Evolutionary conservation across 2,888 invertebrate species (phyloP).

Genomic region (Drosophila colorata): DNA sequence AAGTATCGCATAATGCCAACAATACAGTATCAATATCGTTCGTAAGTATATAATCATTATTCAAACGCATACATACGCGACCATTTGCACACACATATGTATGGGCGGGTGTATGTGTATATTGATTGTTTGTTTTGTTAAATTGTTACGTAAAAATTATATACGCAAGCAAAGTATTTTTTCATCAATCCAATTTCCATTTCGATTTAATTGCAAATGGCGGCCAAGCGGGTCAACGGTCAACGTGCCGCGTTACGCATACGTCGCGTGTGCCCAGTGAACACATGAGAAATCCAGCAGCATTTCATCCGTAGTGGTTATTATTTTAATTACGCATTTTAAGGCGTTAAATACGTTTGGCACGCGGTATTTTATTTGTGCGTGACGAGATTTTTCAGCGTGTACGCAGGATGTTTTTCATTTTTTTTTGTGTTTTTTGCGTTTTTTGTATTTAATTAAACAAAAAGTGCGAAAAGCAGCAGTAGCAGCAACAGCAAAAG

Average conservation of each 20-base stretch:
- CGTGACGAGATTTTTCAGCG: slow-evolving; percentile 11
- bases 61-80: slow-evolving; percentile 11
- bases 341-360: slow-evolving; percentile 32
- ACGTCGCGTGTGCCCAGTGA: slow-evolving; percentile 23
- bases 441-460: slow-evolving; percentile 59
- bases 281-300: slow-evolving; percentile 2
- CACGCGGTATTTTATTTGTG: slow-evolving; percentile 16
- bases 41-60: slow-evolving; percentile 11
- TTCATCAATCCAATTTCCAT: slow-evolving; percentile 41
- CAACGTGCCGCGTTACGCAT: slow-evolving; percentile 37
- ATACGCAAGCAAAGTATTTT: slow-evolving; percentile 13
- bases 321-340: slow-evolving; percentile 43
- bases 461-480: slow-evolving; percentile 37
- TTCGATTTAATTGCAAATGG: slow-evolving; percentile 22
- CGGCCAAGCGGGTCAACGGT: slow-evolving; percentile 24
- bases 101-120: background rate
- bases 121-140: slow-evolving; percentile 12
- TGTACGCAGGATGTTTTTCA: slow-evolving; percentile 10
- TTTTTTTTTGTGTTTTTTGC: slow-evolving; percentile 32
- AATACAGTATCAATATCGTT: slow-evolving; percentile 41
- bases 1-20: slow-evolving; percentile 37
- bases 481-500: slow-evolving; percentile 17
- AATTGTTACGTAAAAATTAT: slow-evolving; percentile 17
- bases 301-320: slow-evolving; percentile 20
- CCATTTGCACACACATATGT: slow-evolving; percentile 7